These are phyloP conservation scores for Globodera rostochiensis DNA, from an alignment of 1,140 invertebrate genomes.

Conservation along the genomic window DNA sequence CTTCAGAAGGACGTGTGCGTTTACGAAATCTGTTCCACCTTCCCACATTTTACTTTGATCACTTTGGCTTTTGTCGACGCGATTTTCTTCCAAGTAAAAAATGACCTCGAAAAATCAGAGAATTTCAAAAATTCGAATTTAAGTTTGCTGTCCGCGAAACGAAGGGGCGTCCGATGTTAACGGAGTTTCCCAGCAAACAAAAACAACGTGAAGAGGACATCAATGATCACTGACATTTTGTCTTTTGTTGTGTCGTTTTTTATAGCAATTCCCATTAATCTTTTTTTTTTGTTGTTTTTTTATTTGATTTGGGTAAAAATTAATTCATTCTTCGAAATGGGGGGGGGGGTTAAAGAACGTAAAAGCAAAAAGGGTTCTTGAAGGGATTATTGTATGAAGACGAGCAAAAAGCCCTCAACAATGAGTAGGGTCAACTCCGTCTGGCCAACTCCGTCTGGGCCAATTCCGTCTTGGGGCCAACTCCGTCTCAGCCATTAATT, in stretches of 20 bases:
- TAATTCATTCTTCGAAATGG: too few species aligned
- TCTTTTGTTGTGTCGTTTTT: background rate
- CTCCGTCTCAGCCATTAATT: too few species aligned
- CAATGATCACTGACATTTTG: background rate
- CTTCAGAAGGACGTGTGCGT: conserved; percentile 46
- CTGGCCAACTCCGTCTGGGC: too few species aligned
- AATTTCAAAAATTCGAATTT: background rate
- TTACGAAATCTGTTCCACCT: background rate
- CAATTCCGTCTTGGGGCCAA: too few species aligned
- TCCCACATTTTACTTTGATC: conserved; percentile 45
- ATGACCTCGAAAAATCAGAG: background rate
- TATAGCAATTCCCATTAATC: background rate
- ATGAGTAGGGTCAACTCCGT: too few species aligned
- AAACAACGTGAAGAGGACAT: background rate
- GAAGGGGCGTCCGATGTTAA: conserved; percentile 45
- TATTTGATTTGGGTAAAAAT: too few species aligned
- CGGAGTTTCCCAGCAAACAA: conserved; percentile 38
- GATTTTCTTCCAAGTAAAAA: conserved; percentile 29
- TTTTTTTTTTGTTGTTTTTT: too few species aligned
- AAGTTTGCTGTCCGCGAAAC: conserved; percentile 45
- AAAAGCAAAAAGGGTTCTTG: too few species aligned
- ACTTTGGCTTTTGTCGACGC: conserved; percentile 31
- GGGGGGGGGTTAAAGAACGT: too few species aligned
- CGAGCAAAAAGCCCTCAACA: too few species aligned
- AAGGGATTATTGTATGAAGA: too few species aligned